These are phyloP conservation scores for Acrobeloides nanus DNA, from an alignment of 2,888 invertebrate species.

Conservation along the genomic window DNA sequence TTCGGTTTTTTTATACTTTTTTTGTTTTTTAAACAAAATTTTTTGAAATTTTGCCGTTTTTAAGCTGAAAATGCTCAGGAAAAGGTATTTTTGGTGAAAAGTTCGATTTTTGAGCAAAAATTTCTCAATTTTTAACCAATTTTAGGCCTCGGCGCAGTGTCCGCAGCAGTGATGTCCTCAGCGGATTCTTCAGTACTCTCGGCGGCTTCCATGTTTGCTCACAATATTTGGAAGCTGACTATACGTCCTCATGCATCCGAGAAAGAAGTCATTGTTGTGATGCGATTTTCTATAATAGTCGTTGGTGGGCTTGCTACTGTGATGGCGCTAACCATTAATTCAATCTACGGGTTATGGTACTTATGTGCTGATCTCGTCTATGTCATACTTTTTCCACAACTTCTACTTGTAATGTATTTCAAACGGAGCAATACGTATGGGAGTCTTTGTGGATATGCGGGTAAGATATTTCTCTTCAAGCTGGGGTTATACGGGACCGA, in stretches of 20 bases:
- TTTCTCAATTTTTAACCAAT: too few species aligned
- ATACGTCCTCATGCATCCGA: conserved; percentile 91
- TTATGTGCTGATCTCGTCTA: conserved; percentile 98
- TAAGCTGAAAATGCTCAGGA: too few species aligned
- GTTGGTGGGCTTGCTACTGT: conserved; percentile 83
- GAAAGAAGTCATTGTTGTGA: conserved; percentile 80
- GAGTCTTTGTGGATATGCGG: conserved; percentile 63
- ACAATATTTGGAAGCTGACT: conserved; percentile 94
- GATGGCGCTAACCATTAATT: conserved; percentile 93
- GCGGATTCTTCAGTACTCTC: conserved; percentile 96
- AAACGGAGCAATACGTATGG: conserved; percentile 94
- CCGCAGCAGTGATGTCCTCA: conserved; percentile 98
- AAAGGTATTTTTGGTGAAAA: too few species aligned
- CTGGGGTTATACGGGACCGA: neutral
- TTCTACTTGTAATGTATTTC: conserved; percentile 93
- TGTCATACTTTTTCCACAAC: conserved; percentile 94
- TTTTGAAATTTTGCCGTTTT: conserved; percentile 19
- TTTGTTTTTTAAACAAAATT: too few species aligned
- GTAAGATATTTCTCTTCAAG: conserved; percentile 17
- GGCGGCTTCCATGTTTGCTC: conserved; percentile 96
- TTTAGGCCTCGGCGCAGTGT: conserved; percentile 88
- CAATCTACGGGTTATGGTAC: conserved; percentile 96
- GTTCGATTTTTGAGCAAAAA: too few species aligned
- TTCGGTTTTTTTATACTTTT: too few species aligned
- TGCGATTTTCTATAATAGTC: conserved; percentile 81